A percentile compares a stretch with the other conserved stretches of the same genome.
These are phyloP conservation scores for Sebastiscus albofasciatus DNA, from an alignment of 2,797 vertebrate species.

Conservation along the genomic window DNA sequence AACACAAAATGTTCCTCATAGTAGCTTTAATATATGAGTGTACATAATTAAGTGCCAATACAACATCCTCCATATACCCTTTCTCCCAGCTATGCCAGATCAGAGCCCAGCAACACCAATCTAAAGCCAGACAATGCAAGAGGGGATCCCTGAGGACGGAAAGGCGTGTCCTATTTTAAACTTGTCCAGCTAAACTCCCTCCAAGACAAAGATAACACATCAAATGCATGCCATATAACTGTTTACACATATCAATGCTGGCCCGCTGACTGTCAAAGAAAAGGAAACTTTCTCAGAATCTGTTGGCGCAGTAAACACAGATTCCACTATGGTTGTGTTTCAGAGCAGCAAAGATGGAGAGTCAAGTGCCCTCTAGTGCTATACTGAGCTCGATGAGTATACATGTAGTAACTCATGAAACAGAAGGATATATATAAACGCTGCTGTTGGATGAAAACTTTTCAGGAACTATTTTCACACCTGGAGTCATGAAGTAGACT, in stretches of 20 bases:
- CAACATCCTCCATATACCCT: neutral
- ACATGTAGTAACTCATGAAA: neutral
- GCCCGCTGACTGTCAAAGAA: slow-evolving; percentile 6
- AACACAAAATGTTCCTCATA: too few species aligned
- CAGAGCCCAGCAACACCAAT: slow-evolving; percentile 18
- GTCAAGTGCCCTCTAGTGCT: slow-evolving; percentile 49
- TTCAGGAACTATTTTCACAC: neutral
- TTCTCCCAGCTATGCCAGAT: slow-evolving; percentile 5
- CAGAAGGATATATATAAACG: neutral
- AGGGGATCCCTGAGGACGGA: neutral
- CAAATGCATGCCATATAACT: neutral
- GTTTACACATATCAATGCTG: slow-evolving; percentile 3
- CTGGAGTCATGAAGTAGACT: neutral
- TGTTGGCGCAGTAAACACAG: neutral
- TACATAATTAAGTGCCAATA: neutral
- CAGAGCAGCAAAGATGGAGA: slow-evolving; percentile 5
- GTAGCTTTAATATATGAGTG: neutral
- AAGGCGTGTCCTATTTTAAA: slow-evolving; percentile 11
- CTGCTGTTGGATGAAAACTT: neutral
- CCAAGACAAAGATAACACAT: neutral
- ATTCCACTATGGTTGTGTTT: slow-evolving; percentile 1
- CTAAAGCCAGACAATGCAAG: neutral
- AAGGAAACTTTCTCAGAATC: slow-evolving; percentile 34
- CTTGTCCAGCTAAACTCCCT: neutral
- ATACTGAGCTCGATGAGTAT: neutral